Evolutionary conservation across 2,888 invertebrate genomes (phyloP).

Genomic region (Biston stratarius): DNA sequence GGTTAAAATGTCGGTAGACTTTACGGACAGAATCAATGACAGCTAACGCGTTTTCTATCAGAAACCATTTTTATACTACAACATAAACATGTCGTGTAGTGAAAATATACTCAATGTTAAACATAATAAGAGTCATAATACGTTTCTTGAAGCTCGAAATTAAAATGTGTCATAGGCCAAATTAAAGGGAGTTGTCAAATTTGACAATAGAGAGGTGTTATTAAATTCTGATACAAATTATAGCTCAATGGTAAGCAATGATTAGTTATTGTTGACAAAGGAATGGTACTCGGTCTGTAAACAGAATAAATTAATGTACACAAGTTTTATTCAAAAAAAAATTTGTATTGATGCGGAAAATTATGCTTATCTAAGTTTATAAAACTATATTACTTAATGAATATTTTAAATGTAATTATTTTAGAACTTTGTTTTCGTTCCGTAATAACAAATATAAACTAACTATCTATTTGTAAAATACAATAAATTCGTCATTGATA

Average conservation of each 20-base stretch:
- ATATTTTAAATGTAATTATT: too few species aligned
- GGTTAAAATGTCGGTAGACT: slow-evolving; percentile 7
- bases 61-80: slow-evolving; percentile 13
- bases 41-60: slow-evolving; percentile 59
- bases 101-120: slow-evolving; percentile 39
- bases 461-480: too few species aligned
- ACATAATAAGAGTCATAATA: slow-evolving; percentile 15
- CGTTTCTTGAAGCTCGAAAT: slow-evolving; percentile 12
- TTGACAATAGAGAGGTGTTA: slow-evolving; percentile 75
- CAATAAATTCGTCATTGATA: too few species aligned
- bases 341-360: too few species aligned
- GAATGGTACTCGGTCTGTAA: slow-evolving; percentile 27
- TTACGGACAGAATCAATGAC: slow-evolving; percentile 55
- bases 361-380: too few species aligned
- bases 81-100: slow-evolving; percentile 2
- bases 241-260: slow-evolving; percentile 69
- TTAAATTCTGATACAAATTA: slow-evolving; percentile 80
- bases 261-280: slow-evolving; percentile 60
- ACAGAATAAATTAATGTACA: too few species aligned
- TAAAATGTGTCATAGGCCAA: slow-evolving; percentile 48
- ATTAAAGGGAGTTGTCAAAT: slow-evolving; percentile 64
- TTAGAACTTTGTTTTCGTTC: too few species aligned
- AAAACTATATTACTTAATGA: too few species aligned
- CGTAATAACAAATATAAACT: too few species aligned
- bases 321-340: too few species aligned